phyloP scores from a whole-genome alignment of 1,140 invertebrate genomes.

The Ptiloglossa arizonensis region DNA sequence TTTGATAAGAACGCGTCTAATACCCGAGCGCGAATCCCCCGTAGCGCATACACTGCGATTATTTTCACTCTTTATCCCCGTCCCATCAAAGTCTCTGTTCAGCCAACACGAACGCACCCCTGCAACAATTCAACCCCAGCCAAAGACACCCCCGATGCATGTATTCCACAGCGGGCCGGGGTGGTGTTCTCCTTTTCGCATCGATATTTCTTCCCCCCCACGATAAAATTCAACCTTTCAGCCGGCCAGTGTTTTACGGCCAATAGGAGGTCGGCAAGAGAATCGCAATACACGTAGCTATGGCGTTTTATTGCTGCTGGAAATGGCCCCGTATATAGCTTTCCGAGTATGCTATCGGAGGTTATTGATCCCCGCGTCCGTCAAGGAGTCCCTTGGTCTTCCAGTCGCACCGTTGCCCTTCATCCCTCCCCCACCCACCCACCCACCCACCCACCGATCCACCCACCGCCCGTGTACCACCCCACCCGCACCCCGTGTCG shows the following conservation, averaged over 20 bases:
- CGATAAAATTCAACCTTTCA: slow-evolving; percentile 81
- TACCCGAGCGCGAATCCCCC: not conserved
- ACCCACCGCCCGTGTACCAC: no score
- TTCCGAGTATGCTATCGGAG: slow-evolving; percentile 80
- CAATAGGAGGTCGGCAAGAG: slow-evolving; percentile 78
- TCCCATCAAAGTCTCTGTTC: slow-evolving; percentile 36
- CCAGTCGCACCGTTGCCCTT: slow-evolving; percentile 48
- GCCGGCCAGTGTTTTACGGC: slow-evolving; percentile 79
- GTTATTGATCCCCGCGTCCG: slow-evolving; percentile 82
- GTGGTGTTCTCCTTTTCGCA: slow-evolving; percentile 70
- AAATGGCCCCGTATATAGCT: slow-evolving; percentile 79
- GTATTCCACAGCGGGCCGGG: slow-evolving; percentile 53
- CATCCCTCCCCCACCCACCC: not conserved
- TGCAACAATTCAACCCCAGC: slow-evolving; percentile 47
- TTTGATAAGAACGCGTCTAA: no score
- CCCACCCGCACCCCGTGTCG: no score
- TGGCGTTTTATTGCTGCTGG: slow-evolving; percentile 81
- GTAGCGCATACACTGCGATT: not conserved
- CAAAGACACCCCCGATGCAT: slow-evolving; percentile 49
- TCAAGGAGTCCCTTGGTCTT: slow-evolving; percentile 75
- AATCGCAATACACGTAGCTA: slow-evolving; percentile 80
- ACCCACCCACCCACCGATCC: not conserved
- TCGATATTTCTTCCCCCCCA: slow-evolving; percentile 76
- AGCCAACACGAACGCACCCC: slow-evolving; percentile 25
- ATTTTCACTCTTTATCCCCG: slow-evolving; percentile 27